Base-by-base conservation (phyloP, 1,140 invertebrate species). In the Phocides pigmalion region DNA sequence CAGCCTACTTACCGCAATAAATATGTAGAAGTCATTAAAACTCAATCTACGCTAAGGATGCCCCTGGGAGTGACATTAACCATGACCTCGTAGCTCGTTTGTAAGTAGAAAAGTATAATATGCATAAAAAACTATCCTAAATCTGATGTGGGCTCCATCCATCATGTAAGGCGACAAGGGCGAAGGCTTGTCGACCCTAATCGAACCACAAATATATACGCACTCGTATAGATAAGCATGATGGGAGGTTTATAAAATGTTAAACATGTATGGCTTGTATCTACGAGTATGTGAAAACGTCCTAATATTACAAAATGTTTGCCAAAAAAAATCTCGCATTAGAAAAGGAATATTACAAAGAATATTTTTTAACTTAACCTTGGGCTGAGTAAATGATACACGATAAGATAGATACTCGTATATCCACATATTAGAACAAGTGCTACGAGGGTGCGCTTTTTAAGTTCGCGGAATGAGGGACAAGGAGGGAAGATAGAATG, bases 141-240 rank as follows among this genome's bases (percentile, higher is more conserved):
- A 87, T 82, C 77, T 79, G 73, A 79, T 81, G 76, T 72, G 64
- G 70, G 74, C 68, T 72, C 66, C 76, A 87, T 87, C 82, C 77
- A 87, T 87, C 84, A 87, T 83, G 44, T 59, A 37, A 72, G 59
- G 71, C 75, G 81, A 83, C 82, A 82, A 71, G 74, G 75, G 68
- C 66, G 74, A 81, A 81, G 76, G 82, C 82, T 79, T 80, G 81
- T 80, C 82, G 80, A 79, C 79, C 84, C 76, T 86, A 86, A 86
- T 86, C 78, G 83, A 82, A 84, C 71, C 62, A 69, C 68, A 75
- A 71, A 76, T 67, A 76, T 70, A 71, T 72, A 73, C 54, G 25
- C 39, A 46, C 54, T 59, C 20, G 54, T 46, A 44, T 56, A 58
- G 50, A 53, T 53, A 53, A 53, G 39, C 46, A 41, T 46, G 41